These are phyloP conservation scores for Mythimna albipuncta DNA, from an alignment of 2,888 invertebrate species.

Conservation along the genomic window DNA sequence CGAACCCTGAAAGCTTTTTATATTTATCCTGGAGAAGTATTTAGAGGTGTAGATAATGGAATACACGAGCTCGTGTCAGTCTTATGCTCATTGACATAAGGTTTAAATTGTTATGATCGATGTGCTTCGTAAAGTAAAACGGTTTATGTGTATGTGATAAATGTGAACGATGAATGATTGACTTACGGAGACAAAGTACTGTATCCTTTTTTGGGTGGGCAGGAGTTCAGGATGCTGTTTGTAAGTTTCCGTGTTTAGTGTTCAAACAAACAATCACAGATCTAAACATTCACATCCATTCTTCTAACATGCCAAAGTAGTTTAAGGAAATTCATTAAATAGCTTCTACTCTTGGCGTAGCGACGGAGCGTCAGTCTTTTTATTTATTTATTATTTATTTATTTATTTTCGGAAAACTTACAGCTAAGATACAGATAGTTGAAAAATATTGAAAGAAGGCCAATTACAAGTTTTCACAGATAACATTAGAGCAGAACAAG, in stretches of 20 bases:
- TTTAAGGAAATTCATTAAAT: too few species aligned
- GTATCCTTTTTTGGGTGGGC: conserved; percentile 48
- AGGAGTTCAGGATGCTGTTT: conserved; percentile 17
- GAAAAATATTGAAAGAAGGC: too few species aligned
- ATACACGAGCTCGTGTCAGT: not conserved
- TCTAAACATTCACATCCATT: not conserved
- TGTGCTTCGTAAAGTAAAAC: not conserved
- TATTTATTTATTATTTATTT: too few species aligned
- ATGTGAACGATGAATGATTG: conserved; percentile 39
- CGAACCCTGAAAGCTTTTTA: conserved; percentile 62
- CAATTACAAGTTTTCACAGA: too few species aligned
- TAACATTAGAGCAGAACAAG: too few species aligned
- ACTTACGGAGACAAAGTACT: conserved; percentile 36
- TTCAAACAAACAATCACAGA: not conserved
- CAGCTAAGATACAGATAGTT: too few species aligned
- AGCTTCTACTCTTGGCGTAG: too few species aligned
- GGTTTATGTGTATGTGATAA: conserved; percentile 3
- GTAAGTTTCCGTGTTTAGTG: conserved; percentile 28
- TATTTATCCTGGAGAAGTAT: conserved; percentile 42
- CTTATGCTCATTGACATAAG: not conserved
- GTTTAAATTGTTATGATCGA: not conserved
- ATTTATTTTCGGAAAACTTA: too few species aligned
- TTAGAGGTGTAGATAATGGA: conserved; percentile 5
- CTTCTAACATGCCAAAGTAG: not conserved
- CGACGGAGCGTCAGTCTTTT: too few species aligned